phyloP scores from a whole-genome alignment of 2,113 vertebrate genomes.

The Brachyistius frenatus region DNA sequence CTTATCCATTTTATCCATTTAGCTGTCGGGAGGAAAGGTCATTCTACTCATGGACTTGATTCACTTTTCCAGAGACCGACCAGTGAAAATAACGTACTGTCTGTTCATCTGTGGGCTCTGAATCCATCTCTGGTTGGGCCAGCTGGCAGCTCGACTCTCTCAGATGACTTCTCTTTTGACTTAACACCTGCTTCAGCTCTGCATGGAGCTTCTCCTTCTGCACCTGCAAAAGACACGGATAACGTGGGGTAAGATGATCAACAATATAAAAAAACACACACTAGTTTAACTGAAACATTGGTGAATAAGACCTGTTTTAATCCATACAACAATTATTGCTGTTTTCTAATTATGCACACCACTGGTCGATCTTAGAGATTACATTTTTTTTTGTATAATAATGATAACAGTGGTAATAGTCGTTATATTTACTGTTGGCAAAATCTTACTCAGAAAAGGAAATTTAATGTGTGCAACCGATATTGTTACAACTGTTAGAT shows the following conservation, averaged over 20 bases:
- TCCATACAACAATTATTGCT: too few relatives aligned
- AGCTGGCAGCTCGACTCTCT: constrained; percentile 72
- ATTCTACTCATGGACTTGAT: constrained; percentile 19
- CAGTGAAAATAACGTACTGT: constrained; percentile 59
- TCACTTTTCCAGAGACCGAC: constrained; percentile 12
- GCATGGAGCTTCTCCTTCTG: constrained; percentile 91
- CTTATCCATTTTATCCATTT: constrained; percentile 34
- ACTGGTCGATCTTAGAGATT: background rate
- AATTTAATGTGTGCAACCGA: too few relatives aligned
- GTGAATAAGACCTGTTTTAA: background rate
- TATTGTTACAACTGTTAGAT: too few relatives aligned
- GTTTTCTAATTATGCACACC: too few relatives aligned
- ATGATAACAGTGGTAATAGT: background rate
- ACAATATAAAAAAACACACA: too few relatives aligned
- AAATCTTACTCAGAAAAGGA: too few relatives aligned
- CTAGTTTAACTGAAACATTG: background rate
- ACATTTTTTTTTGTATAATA: background rate
- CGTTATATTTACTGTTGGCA: background rate
- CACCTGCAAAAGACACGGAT: constrained; percentile 74
- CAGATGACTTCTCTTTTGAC: constrained; percentile 84
- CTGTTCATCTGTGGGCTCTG: constrained; percentile 57
- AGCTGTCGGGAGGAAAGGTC: constrained; percentile 40
- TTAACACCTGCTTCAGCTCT: constrained; percentile 89
- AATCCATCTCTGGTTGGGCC: constrained; percentile 78
- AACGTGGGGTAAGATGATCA: background rate